Conservation (phyloP, 1,140 invertebrate species). For the Trichonephila inaurata region DNA sequence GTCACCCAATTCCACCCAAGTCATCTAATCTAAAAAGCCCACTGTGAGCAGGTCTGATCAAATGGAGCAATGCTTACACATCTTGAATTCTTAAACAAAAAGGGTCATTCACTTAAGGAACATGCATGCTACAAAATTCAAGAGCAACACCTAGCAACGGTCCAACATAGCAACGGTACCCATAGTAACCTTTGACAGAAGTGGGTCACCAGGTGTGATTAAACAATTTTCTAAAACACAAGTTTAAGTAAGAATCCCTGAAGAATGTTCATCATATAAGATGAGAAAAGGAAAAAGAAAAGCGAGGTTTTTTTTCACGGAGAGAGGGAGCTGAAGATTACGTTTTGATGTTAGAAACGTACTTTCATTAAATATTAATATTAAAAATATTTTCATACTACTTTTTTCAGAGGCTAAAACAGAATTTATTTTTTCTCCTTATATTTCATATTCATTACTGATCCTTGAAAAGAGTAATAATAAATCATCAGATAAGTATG, state of each 20-base stretch:
- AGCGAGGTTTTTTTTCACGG: neutral
- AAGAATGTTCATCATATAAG: conserved; percentile 55
- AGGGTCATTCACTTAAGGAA: conserved; percentile 76
- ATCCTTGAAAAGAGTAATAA: too few species aligned
- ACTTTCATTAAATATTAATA: neutral
- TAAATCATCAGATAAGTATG: too few species aligned
- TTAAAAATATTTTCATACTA: neutral
- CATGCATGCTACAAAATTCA: conserved; percentile 72
- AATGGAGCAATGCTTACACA: conserved; percentile 71
- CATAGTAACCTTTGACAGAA: conserved; percentile 46
- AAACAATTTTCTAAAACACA: conserved; percentile 64
- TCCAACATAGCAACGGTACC: conserved; percentile 74
- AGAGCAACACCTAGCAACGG: conserved; percentile 76
- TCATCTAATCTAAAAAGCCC: conserved; percentile 65
- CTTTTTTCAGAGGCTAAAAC: neutral
- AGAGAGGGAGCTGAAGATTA: neutral
- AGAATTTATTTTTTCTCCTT: neutral
- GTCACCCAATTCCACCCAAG: conserved; percentile 55
- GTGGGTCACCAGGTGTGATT: conserved; percentile 75
- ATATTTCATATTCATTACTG: neutral
- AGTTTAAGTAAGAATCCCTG: conserved; percentile 63
- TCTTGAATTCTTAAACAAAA: conserved; percentile 76
- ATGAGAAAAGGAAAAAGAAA: neutral
- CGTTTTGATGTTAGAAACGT: neutral
- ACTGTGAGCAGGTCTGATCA: conserved; percentile 46